Base-by-base conservation (phyloP, 2,113 vertebrate species). In the Apaloderma vittatum region DNA sequence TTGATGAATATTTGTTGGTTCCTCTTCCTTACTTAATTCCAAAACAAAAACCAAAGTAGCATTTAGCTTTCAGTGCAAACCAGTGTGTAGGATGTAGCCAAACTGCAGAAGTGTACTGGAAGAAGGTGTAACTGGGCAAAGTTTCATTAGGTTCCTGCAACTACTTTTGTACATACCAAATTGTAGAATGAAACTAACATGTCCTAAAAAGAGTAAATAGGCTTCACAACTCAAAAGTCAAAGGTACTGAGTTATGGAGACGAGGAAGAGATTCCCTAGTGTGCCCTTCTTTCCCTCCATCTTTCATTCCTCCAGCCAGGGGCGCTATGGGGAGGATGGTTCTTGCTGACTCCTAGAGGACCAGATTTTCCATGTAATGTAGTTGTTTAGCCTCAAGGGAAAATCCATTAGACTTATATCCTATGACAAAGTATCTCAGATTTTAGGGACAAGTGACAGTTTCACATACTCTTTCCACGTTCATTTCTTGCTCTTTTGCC, bases 71-170 rank as follows among this genome's bases (percentile, higher is more conserved):
- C 45, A 34, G 66, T 51, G 21, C 32, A 74, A 80, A 61, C 1
- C 32, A 40, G 10, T 11, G 14, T 0, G 0, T 4, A 24, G 9
- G 22, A 16, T 11, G 23, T 17, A 54, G 52, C 14, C 54, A 40
- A 37, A n/a, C 6, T 72, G 46, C 10, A 23, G 37, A 40, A 29
- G 4, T 7, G 6, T 37, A 34, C 63, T 30, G 15, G 54, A 73
- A 65, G 29, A 27, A 57, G 45, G 6, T 49, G 6, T 37, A 68
- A 43, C 8, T 29, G 22, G 70, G 20, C 15, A 15, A 73, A 70
- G 18, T 36, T 86, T n/a, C 40, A 87, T 71, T 58, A 77, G 8
- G 21, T 89, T 71, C 14, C 52, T 58, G 7, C 22, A 75, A 10
- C 8, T 67, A 58, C 15, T 20, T 65, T 79, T 88, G 49, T 54